Evolutionary conservation across 92 coral and sea anemone species (phyloP), one percentile per base, ranked within the genome.

Genomic region (Epizoanthus ramosus): DNA sequence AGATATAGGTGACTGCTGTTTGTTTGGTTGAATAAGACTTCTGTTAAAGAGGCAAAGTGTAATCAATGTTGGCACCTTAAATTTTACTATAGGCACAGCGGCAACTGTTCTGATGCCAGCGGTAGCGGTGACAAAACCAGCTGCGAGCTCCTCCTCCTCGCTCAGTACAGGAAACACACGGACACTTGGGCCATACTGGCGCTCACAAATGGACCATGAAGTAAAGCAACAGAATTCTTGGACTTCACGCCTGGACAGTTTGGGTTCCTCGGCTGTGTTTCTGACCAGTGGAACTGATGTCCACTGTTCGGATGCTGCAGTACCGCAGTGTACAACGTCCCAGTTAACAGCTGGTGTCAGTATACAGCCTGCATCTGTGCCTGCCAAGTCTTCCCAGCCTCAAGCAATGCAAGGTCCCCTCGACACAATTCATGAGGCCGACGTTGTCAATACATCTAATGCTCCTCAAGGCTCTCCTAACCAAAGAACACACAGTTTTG

Each of bases 331-430:
- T n/a, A 18, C 81, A 19, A 76, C n/a, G 39, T 58, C 81, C 47
- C 69, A 60, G 68, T 2, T 63, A 6, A 19, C 52, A 19, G 56
- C 31, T 39, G 56, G 47, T 33, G 33, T 67, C 71, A 24, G 33
- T 10, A 35, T 17, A 15, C 81, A 63, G 43, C 21, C 4, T 33
- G 39, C 67, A 35, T 18, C 18, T 43, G 6, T 43, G 7, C 75
- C 43, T 16, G 16, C 33, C 69, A 28, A 37, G 24, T 12, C 31
- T 12, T 41, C 68, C 5, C 81, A 57, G 57, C 6, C 13, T 76
- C 57, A 76, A 58, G 68, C 47, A 35, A 61, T 17, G 33, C 82
- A 77, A 75, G 24, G 3, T 54, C 53, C 80, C 33, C 50, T 33
- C 9, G 57, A 57, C 68, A 2, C 47, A 57, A 15, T 31, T 57